Base-by-base conservation (phyloP, 2,888 invertebrate genomes). In the Scaptomyza tumidula region DNA sequence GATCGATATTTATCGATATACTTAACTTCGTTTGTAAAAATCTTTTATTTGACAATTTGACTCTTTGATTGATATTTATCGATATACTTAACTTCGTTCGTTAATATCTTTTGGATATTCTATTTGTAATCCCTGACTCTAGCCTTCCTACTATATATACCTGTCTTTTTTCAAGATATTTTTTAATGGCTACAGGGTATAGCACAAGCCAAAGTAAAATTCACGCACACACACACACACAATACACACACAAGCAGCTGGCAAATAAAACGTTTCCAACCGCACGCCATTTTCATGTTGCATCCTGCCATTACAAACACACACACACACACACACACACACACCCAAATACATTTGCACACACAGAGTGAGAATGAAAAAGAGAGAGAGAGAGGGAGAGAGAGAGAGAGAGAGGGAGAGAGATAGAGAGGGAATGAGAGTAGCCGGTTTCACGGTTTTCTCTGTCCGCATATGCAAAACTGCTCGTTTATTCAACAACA, bases 401-500 rank as follows among this genome's bases (percentile, higher is more conserved):
- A 24, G 3, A 24, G 24, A 24, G 24, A 24, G 24, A 24, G 24
- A 3, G 24, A 3, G 24, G 3, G 24, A 24, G 24, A 24, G 3
- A 3, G 24, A 24, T 24, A 24, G 24, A 16, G 41, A 16, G 41
- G 10, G 41, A 5, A 16, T 16, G 44, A 49, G 53, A 45, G 24
- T 53, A 45, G 46, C 59, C 66, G 82, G 68, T 67, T 78, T 78
- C 49, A 68, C 75, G 75, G 70, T 41, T 68, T 37, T 16, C 41
- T 41, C 10, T 65, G 71, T 68, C 73, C 80, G 75, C 79, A 78
- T 74, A 81, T 86, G 81, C 83, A 86, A 83, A 82, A 88, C 82
- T 88, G 88, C 63, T 83, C 88, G 82, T 88, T 83, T 83, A 88
- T 83, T 83, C 88, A 88, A 86, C 88, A 83, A 83, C 88, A 83